Base-by-base conservation (phyloP, 1,140 invertebrate genomes). In the Armadillidium nasatum region DNA sequence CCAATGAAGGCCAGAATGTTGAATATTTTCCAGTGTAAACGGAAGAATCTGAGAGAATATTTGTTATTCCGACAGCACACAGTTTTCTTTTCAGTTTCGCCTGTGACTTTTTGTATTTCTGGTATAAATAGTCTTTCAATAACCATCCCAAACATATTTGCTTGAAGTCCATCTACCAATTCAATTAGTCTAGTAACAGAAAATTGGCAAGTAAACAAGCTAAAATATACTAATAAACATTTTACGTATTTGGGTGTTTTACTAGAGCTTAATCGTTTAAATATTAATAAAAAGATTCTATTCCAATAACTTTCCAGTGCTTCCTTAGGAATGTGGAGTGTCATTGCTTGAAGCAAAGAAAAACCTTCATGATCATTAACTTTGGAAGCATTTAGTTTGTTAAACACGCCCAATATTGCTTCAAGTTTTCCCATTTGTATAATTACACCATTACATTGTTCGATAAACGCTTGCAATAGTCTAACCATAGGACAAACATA, bases 351-450 rank as follows among this genome's bases (percentile, higher is more conserved):
- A 33, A 99, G 88, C 0, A 99, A 85, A 83, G 92, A 90, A 84
- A 99, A 98, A 43, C 96, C 97, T 87, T 98, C 95, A 82, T 98
- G 94, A 85, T 99, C 97, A 83, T 98, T 96, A 0, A 90, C 88
- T 87, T 96, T 97, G 0, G 95, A 97, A 4, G 95, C 93, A 80
- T 98, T 95, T 77, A 99, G 86, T 86, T 98, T 98, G 84, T 98
- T 96, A 84, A 97, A 99, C 19, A 98, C 91, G 22, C 96, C 96
- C 10, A 99, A 85, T 76, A 98, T 88, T 50, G 92, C 93, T 68
- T 80, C 89, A 84, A 91, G 85, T 84, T 91, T 91, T 6, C 89
- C 89, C 54, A 88, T 84, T 0, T 84, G 85, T n/a, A 92, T 85
- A 76, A 97, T 91, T 81, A 92, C 90, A 44, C 88, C 85, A 0